Evolutionary conservation across 1,140 invertebrate genomes (phyloP).

Genomic region (Dendroctonus valens): DNA sequence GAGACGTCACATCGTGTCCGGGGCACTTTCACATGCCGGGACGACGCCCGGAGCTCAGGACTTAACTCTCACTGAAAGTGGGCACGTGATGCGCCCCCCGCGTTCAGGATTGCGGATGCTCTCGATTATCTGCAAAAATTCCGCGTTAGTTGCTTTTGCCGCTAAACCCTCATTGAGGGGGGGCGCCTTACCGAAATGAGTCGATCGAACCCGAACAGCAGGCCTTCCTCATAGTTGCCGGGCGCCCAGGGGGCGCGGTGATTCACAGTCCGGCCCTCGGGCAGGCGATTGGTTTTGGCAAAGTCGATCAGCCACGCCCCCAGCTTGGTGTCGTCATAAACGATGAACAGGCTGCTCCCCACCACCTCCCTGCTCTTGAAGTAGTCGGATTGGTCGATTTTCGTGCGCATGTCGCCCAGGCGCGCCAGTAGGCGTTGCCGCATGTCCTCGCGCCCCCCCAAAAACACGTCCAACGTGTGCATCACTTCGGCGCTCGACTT

Average conservation of each 20-base stretch:
- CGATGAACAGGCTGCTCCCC: conserved; percentile 91
- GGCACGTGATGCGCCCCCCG: conserved; percentile 29
- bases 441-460: conserved; percentile 66
- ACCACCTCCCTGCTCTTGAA: conserved; percentile 91
- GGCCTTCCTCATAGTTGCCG: conserved; percentile 95
- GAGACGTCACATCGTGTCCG: neutral
- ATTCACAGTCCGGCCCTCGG: conserved; percentile 66
- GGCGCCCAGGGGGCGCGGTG: conserved; percentile 79
- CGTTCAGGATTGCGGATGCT: conserved; percentile 34
- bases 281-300: conserved; percentile 82
- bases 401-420: conserved; percentile 72
- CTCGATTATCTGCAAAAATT: conserved; percentile 39
- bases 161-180: too few relatives aligned
- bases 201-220: conserved; percentile 86
- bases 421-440: conserved; percentile 68
- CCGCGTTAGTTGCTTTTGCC: too few relatives aligned
- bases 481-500: conserved; percentile 75
- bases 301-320: conserved; percentile 97
- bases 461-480: conserved; percentile 76
- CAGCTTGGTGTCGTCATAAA: conserved; percentile 83
- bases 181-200: conserved; percentile 59
- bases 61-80: conserved; percentile 36
- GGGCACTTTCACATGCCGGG: conserved; percentile 22
- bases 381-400: conserved; percentile 82
- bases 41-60: conserved; percentile 29